phyloP scores from a whole-genome alignment of 1,140 invertebrate species.

The Forficula auricularia region DNA sequence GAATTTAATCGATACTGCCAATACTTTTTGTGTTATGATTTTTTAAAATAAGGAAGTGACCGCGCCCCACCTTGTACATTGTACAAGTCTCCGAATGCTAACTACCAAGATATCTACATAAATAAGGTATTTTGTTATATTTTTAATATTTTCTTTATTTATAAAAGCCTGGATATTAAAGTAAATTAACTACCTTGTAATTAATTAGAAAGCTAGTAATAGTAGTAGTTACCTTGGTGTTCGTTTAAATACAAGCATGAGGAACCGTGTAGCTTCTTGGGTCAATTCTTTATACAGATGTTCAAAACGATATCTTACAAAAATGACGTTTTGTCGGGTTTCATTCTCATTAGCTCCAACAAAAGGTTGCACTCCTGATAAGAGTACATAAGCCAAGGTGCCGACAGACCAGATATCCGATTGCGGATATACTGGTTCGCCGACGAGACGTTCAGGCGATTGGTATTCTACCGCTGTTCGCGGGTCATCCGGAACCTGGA shows the following conservation, averaged over 20 bases:
- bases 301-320: conserved; percentile 86
- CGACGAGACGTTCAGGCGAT: conserved; percentile 81
- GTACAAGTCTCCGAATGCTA: no score
- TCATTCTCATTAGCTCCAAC: conserved; percentile 61
- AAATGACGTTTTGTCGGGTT: conserved; percentile 78
- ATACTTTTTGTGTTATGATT: no score
- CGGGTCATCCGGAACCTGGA: conserved; percentile 20
- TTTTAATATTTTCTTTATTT: no score
- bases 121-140: no score
- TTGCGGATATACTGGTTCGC: conserved; percentile 67
- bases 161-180: no score
- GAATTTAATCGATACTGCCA: no score
- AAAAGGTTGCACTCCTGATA: conserved; percentile 89
- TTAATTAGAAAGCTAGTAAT: no score
- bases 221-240: conserved; percentile 60
- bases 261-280: conserved; percentile 82
- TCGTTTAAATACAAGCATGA: conserved; percentile 88
- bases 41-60: no score
- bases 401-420: conserved; percentile 94
- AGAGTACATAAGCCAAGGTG: conserved; percentile 78
- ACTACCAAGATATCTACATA: no score
- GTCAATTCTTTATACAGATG: conserved; percentile 86
- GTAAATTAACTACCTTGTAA: no score
- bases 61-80: no score
- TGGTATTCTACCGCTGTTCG: no score